Percentiles rank a stretch among this genome's conserved stretches.
phyloP scores from a whole-genome alignment of 2,888 invertebrate genomes.

The Catocala sponsa region DNA sequence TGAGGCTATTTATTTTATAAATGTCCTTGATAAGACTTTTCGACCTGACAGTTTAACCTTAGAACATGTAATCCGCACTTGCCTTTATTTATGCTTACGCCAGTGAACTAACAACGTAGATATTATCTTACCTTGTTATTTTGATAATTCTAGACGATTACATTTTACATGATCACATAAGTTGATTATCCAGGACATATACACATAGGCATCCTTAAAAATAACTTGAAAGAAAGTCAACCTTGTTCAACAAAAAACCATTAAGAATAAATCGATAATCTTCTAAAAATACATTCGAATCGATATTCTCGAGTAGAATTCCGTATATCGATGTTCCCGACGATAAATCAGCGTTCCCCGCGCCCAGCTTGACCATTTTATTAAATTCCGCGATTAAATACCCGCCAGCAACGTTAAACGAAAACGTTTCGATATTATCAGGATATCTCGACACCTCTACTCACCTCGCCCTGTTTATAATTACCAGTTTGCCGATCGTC shows the following conservation, averaged over 20 bases:
- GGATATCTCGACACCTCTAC: constrained; percentile 76
- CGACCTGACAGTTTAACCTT: too few relatives aligned
- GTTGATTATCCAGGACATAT: constrained; percentile 11
- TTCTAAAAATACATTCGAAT: constrained; percentile 47
- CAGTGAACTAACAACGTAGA: too few relatives aligned
- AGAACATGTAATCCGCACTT: too few relatives aligned
- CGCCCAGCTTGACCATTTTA: constrained; percentile 70
- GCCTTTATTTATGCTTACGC: too few relatives aligned
- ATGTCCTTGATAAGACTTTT: too few relatives aligned
- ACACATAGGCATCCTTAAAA: constrained; percentile 12
- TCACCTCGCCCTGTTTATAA: constrained; percentile 71
- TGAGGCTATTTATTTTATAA: too few relatives aligned
- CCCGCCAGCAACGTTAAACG: constrained; percentile 70
- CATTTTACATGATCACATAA: constrained; percentile 32
- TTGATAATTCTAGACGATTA: constrained; percentile 34
- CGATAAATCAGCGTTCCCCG: constrained; percentile 70
- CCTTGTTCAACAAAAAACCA: constrained; percentile 12
- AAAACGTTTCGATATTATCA: constrained; percentile 79
- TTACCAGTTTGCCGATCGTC: constrained; percentile 63
- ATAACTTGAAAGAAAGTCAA: constrained; percentile 19
- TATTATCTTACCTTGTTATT: constrained; percentile 28
- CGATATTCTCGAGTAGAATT: constrained; percentile 44
- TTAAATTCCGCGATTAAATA: constrained; percentile 80
- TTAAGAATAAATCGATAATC: constrained; percentile 38
- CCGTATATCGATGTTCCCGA: constrained; percentile 50